A percentile compares a stretch with the other conserved stretches of the same genome.
phyloP scores from a whole-genome alignment of 2,888 invertebrate genomes.

The Hyposoter didymator region DNA sequence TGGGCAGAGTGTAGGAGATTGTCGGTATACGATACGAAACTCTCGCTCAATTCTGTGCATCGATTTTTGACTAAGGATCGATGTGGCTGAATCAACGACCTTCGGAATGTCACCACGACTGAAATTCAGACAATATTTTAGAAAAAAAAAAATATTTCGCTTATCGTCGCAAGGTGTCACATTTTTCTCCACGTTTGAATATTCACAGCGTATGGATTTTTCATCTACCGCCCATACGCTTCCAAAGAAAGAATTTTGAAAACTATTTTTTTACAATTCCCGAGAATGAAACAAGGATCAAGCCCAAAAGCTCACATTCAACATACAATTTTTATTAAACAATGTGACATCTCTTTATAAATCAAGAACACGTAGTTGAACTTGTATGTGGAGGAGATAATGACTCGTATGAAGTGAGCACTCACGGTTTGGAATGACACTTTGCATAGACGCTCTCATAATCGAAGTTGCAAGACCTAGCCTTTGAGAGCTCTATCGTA shows the following conservation, averaged over 20 bases:
- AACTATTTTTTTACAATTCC: not conserved
- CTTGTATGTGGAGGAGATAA: not conserved
- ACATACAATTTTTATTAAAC: not conserved
- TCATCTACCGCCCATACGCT: not conserved
- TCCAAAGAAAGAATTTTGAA: not conserved
- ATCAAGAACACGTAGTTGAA: not conserved
- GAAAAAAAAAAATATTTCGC: no score
- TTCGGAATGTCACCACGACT: no score
- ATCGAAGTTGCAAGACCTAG: constrained; percentile 40
- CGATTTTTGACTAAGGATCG: not conserved
- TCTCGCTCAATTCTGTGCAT: not conserved
- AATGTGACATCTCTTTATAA: not conserved
- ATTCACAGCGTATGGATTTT: not conserved
- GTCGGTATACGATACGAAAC: not conserved
- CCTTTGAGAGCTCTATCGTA: constrained; percentile 43
- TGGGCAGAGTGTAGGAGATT: not conserved
- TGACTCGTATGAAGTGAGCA: not conserved
- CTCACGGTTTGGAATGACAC: not conserved
- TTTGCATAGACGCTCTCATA: constrained; percentile 5
- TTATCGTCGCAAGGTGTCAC: not conserved
- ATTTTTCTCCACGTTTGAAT: not conserved
- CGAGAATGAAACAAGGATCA: not conserved
- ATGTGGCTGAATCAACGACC: no score
- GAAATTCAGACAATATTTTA: no score
- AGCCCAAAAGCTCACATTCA: not conserved